Evolutionary conservation across 2,113 vertebrate species (phyloP), one percentile per base, ranked within the genome.

Genomic region (Syngnathus typhle): DNA sequence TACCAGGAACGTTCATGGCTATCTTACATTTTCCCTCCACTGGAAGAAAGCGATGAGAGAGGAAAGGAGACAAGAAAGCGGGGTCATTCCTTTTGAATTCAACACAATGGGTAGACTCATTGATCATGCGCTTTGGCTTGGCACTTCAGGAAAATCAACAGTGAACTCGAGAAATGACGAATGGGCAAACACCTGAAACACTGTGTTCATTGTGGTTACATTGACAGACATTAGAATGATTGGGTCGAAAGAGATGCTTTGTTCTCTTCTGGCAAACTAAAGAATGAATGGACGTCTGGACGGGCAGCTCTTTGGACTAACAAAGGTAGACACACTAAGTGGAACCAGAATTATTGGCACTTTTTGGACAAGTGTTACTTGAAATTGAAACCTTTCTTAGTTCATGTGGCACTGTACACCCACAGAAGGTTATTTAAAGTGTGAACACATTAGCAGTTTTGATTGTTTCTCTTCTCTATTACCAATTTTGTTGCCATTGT

Each of bases 1-100:
- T 85, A 88, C 82, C 83, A 83, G 83, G 79, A 82, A 75, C 81
- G 82, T 84, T 88, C 75, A 75, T 85, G 86, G 84, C 84, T 86
- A 82, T 88, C 87, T 88, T 88, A 88, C 87, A 89, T 89, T 87
- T 87, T 89, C 88, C 85, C 88, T 89, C 87, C 88, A 89, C 88
- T 88, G 87, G 87, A 84, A 87, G 87, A 85, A 87, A 85, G 85
- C 87, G 85, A 82, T 86, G 85, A 73, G 85, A 84, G 85, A 78
- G 84, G 81, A 86, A 82, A 84, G 79, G 80, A 87, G 77, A 85
- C 79, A 79, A 87, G 81, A 87, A 75, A 86, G 82, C 51, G 67
- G 76, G 81, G 87, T 89, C 85, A 90, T 84, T 89, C 76, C 82
- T 89, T 88, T 85, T 83, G 78, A 86, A 86, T 83, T 81, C 81